These are phyloP conservation scores for Congeria kusceri DNA, from an alignment of 2,888 invertebrate genomes.

Conservation along the genomic window DNA sequence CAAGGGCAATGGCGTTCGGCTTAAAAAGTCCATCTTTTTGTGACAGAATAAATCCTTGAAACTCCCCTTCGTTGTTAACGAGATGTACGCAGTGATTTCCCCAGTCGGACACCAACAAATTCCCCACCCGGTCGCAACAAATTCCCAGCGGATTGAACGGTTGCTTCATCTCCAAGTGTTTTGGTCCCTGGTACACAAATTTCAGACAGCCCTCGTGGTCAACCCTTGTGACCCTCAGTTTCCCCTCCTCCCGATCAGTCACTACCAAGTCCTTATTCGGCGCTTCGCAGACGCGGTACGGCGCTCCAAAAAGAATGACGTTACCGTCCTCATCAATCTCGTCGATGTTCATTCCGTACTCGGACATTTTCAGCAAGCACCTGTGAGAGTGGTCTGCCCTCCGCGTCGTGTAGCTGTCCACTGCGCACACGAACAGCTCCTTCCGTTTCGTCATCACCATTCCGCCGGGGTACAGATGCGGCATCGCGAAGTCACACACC, in stretches of 20 bases:
- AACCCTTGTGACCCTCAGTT: constrained; percentile 62
- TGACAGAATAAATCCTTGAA: constrained; percentile 66
- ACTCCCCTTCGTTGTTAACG: constrained; percentile 65
- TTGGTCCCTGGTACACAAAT: constrained; percentile 63
- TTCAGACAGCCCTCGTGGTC: constrained; percentile 62
- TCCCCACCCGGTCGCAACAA: constrained; percentile 63
- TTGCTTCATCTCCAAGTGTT: constrained; percentile 58
- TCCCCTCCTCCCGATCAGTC: constrained; percentile 69
- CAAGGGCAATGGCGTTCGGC: constrained; percentile 69
- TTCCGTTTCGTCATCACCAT: constrained; percentile 68
- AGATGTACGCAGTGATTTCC: constrained; percentile 70
- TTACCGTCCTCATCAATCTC: constrained; percentile 69
- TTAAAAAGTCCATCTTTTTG: constrained; percentile 69
- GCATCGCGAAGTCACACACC: constrained; percentile 63
- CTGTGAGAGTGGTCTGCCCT: constrained; percentile 59
- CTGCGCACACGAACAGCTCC: constrained; percentile 68
- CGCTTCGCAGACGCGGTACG: constrained; percentile 67
- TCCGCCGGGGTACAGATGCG: constrained; percentile 68
- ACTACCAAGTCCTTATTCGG: constrained; percentile 63
- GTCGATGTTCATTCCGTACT: constrained; percentile 65
- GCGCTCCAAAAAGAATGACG: constrained; percentile 65
- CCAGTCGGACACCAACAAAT: constrained; percentile 68
- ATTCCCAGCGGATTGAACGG: constrained; percentile 70
- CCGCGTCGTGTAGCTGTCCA: constrained; percentile 70
- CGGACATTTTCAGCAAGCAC: constrained; percentile 65